Base-by-base conservation (phyloP, 2,113 vertebrate species). In the Pycnonotus jocosus region DNA sequence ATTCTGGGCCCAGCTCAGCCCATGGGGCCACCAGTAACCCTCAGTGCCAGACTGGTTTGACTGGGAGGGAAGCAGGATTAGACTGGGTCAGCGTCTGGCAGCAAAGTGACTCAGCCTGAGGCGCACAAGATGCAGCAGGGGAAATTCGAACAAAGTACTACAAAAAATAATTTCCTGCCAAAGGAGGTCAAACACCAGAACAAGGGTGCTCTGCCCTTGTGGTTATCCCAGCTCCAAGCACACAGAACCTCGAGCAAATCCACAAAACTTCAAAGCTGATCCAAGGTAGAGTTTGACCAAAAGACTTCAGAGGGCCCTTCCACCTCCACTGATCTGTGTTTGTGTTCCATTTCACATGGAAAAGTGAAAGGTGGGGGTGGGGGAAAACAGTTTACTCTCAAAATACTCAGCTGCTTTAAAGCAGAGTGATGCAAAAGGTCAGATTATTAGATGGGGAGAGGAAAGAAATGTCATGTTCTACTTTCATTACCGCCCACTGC, bases 391-490 rank as follows among this genome's bases (percentile, higher is more conserved):
- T 74, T 93, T 47, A 86, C 68, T 70, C 79, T 88, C 60, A 71
- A 86, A 74, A 86, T 24, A 65, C n/a, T 40, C 51, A 10, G 31
- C 64, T 90, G 71, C 79, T 92, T 92, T 77, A 66, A 86, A 54
- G 76, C 44, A 70, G 50, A 93, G 64, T 57, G 62, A 86, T 86
- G 81, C 93, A 92, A 97, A 97, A 96, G 93, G 95, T 96, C 96
- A 97, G 71, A 73, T 73, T 90, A 88, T 77, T 90, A 93, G 92
- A 65, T 33, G 50, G 54, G 81, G 66, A 90, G 60, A 44, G 86
- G 88, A 83, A 94, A 97, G 93, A 96, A 96, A 94, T 96, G 93
- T 86, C 93, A 74, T 66, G 93, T 70, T 95, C 94, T 66, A 92
- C 92, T 96, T 96, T 93, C 94, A 85, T 80, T 90, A 72, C 94